phyloP scores from a whole-genome alignment of 2,113 vertebrate genomes.

The Pholis gunnellus region DNA sequence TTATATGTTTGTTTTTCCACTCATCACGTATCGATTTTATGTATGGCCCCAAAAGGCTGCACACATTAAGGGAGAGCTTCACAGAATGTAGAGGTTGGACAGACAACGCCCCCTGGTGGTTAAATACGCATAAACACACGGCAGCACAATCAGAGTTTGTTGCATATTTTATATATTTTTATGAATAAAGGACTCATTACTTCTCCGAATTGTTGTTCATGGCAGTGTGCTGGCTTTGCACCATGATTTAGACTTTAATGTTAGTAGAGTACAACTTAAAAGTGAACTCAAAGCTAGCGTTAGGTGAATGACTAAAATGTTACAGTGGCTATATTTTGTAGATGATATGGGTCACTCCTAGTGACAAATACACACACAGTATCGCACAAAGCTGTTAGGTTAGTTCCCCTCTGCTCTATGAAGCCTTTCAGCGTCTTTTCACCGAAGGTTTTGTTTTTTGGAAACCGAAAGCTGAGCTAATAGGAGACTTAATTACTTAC shows the following conservation, averaged over 20 bases:
- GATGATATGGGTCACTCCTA: neutral
- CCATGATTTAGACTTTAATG: neutral
- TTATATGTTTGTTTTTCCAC: slow-evolving; percentile 13
- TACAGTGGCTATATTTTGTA: neutral
- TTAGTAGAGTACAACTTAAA: neutral
- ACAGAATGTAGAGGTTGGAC: neutral
- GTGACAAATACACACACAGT: neutral
- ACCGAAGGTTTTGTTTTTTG: no score
- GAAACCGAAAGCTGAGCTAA: no score
- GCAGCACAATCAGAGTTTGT: neutral
- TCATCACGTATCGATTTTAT: slow-evolving; percentile 6
- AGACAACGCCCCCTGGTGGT: slow-evolving; percentile 51
- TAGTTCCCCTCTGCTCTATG: neutral
- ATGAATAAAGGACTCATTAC: neutral
- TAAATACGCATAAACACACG: neutral
- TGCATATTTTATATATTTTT: neutral
- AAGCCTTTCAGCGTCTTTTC: neutral
- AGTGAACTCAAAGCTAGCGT: neutral
- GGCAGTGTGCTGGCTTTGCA: neutral
- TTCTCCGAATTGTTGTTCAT: neutral
- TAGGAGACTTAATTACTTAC: no score
- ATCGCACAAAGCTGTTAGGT: neutral
- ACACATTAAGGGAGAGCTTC: neutral
- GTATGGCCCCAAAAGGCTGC: neutral
- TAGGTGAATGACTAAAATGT: neutral